phyloP scores from a whole-genome alignment of 2,888 invertebrate genomes.

The Oxystoma pomonae region DNA sequence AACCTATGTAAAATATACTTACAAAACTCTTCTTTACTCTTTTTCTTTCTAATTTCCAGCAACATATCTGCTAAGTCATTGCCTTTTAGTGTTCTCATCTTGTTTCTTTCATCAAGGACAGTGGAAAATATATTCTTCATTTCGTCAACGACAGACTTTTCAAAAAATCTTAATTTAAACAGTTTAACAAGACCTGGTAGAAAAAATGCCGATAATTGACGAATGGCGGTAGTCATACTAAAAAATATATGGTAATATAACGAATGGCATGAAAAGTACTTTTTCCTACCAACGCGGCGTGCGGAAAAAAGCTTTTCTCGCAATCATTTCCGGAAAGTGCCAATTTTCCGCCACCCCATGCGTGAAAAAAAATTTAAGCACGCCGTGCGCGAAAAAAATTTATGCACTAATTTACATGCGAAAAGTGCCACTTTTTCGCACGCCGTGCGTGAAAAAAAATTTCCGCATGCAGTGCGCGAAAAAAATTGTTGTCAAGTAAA shows the following conservation, averaged over 20 bases:
- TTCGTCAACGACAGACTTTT: conserved; percentile 30
- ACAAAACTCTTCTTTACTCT: too few species aligned
- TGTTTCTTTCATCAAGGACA: conserved; percentile 32
- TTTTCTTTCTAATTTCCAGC: too few species aligned
- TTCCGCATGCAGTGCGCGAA: too few species aligned
- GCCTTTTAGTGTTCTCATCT: conserved; percentile 36
- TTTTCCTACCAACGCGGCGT: not conserved
- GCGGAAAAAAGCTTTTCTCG: not conserved
- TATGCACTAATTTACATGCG: too few species aligned
- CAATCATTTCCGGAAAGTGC: too few species aligned
- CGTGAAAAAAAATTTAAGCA: too few species aligned
- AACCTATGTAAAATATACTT: too few species aligned
- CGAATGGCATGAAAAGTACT: not conserved
- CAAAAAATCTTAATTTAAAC: conserved; percentile 33
- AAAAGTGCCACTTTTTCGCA: too few species aligned
- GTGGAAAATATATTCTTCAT: conserved; percentile 35
- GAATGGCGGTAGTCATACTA: conserved; percentile 28
- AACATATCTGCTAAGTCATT: conserved; percentile 55
- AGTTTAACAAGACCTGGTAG: conserved; percentile 29
- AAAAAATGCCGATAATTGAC: conserved; percentile 33
- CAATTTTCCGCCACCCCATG: too few species aligned
- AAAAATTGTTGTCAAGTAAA: too few species aligned
- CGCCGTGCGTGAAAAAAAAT: too few species aligned
- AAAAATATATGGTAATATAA: not conserved
- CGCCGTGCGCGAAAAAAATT: too few species aligned